Base-by-base conservation (phyloP, 2,888 invertebrate genomes). In the Megaustenia siamemsis region DNA sequence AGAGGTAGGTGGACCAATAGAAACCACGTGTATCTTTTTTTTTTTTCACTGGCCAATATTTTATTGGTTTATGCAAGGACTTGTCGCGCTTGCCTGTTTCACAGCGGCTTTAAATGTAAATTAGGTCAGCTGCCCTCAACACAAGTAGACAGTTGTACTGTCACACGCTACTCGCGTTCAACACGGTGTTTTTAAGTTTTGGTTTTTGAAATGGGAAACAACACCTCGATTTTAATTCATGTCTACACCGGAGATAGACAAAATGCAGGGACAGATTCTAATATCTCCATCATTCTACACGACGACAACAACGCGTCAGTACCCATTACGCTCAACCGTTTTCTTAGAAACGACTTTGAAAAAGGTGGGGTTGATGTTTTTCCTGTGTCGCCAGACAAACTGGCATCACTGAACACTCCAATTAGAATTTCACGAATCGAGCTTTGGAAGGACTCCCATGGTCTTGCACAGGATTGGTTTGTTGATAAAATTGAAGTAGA, bases 221-320 rank as follows among this genome's bases (percentile, higher is more conserved):
- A n/a, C n/a, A n/a, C n/a, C n/a, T n/a, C n/a, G n/a, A n/a, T n/a
- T n/a, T 68, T 79, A 0, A 81, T 94, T 8, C 90, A 93, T 84
- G 94, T 95, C 8, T 92, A 92, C 63, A 95, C 95, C 0, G 94
- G 94, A 0, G 94, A 95, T 88, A 90, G 92, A 49, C 93, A 92
- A 85, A 90, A 91, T 32, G 92, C 94, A 0, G 94, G 93, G 1
- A 94, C 94, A 0, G 94, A 94, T 86, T 94, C 94, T 40, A 94
- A 94, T 80, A 93, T 95, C 6, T 91, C 90, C 86, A 89, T 94
- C 4, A 88, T 91, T 28, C 87, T 95, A 4, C 90, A 93, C 68
- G 94, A 94, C 86, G 91, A 91, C 38, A 85, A 89, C 5, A 94
- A 92, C 53, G 81, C 86, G 49, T 92, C 94, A 1, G 88, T 90